Base-by-base conservation (phyloP, 2,797 vertebrate species). In the Picus viridis region DNA sequence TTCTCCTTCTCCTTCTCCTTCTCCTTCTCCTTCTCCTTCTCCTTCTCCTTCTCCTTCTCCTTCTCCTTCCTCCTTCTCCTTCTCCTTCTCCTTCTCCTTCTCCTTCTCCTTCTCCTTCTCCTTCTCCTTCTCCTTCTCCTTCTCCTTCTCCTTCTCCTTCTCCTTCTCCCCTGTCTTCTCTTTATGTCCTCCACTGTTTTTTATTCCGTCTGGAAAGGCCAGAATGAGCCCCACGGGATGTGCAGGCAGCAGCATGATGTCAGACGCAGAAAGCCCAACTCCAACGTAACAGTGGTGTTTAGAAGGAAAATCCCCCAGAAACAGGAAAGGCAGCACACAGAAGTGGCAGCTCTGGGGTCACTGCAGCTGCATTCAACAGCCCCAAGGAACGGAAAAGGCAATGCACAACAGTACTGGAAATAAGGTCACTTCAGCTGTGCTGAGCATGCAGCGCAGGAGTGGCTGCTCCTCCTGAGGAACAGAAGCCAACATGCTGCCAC, bases 251-350 rank as follows among this genome's bases (percentile, higher is more conserved):
- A 67, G 83, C 82, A n/a, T 78, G 63, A 91, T 74, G 68, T 83
- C 86, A 93, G 63, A 89, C 24, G 83, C 85, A 94, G 78, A 85
- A 93, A 80, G 57, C 53, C 36, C 68, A 64, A 24, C 43, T 73
- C 62, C 68, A 68, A 76, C 34, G 2, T 64, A 94, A 83, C 32
- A 27, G 14, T 2, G 1, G 36, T 57, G 64, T 76, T 76, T 83
- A 88, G 49, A 95, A 93, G 74, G 88, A 94, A 96, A 96, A 95
- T 74, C 89, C 87, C 74, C 71, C 82, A 92, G 92, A 79, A 91
- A 89, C 94, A 95, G 92, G 92, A 96, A 96, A 96, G 65, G 90
- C 90, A 81, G 62, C 57, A 62, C 54, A 79, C 87, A 91, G 63
- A 89, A 82, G 87, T 82, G 74, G 92, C 85, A 90, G 90, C 79